phyloP scores from a whole-genome alignment of 1,140 invertebrate species.

The Drosophila burlai region DNA sequence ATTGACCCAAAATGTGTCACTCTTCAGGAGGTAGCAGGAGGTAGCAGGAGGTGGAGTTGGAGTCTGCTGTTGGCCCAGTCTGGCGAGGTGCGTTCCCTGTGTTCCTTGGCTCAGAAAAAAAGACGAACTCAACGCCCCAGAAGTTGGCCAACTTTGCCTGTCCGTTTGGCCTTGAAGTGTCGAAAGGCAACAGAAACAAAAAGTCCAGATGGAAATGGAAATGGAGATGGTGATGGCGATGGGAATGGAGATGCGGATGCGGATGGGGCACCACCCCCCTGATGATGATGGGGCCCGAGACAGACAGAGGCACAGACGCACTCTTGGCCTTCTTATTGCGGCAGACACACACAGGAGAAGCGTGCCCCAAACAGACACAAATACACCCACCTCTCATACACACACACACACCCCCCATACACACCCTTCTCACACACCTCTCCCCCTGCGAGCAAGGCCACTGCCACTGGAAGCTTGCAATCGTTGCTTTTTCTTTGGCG shows the following conservation, averaged over 20 bases:
- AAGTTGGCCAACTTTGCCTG: conserved; percentile 38
- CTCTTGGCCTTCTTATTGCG: conserved; percentile 20
- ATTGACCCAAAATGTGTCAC: conserved; percentile 45
- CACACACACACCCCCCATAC: not conserved
- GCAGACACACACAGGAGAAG: not conserved
- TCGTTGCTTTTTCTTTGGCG: conserved; percentile 29
- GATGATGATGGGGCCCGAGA: conserved; percentile 3
- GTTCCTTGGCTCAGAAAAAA: conserved; percentile 18
- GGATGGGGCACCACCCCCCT: not conserved
- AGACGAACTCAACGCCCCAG: conserved; percentile 21
- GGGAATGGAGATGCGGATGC: not conserved
- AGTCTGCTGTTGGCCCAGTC: not conserved
- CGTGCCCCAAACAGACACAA: not conserved
- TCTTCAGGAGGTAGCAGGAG: not conserved
- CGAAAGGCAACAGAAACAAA: conserved; percentile 39
- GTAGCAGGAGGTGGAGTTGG: not conserved
- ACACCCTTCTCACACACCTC: not conserved
- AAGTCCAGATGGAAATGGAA: not conserved
- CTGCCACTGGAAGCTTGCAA: conserved; percentile 19
- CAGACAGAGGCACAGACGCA: conserved; percentile 6
- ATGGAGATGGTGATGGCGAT: not conserved
- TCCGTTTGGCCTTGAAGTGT: conserved; percentile 57
- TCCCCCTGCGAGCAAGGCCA: not conserved
- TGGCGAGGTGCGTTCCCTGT: conserved; percentile 1
- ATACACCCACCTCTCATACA: too few species aligned